Conservation (phyloP, 2,888 invertebrate genomes). For the Iselma pallidipennis region DNA sequence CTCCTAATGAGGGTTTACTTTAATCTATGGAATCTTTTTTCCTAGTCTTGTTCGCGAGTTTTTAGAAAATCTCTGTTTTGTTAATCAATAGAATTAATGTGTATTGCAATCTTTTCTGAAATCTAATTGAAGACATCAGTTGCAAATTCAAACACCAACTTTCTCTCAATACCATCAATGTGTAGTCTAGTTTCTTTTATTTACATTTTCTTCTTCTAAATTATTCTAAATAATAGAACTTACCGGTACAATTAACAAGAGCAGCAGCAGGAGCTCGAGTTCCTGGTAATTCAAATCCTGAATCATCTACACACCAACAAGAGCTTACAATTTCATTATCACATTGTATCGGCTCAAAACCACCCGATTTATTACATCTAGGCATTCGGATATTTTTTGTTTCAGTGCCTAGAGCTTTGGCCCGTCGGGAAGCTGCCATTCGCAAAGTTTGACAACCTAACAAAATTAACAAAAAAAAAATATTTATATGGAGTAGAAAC, state of each 20-base stretch:
- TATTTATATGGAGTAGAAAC: too few relatives aligned
- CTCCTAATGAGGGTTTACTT: background rate
- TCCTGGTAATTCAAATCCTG: conserved; percentile 78
- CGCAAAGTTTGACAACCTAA: conserved; percentile 74
- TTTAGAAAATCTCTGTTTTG: too few relatives aligned
- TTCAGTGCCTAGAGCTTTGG: conserved; percentile 62
- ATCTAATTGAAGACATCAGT: too few relatives aligned
- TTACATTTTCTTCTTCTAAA: too few relatives aligned
- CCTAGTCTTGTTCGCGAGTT: too few relatives aligned
- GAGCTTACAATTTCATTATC: conserved; percentile 70
- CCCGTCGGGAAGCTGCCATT: conserved; percentile 64
- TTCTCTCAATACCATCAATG: background rate
- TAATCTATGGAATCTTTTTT: too few relatives aligned
- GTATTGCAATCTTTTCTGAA: too few relatives aligned
- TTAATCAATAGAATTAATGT: too few relatives aligned
- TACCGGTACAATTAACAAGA: conserved; percentile 71
- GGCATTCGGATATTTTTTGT: conserved; percentile 64
- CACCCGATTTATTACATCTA: conserved; percentile 70
- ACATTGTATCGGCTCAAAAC: conserved; percentile 80
- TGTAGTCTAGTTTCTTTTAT: too few relatives aligned
- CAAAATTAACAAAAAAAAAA: too few relatives aligned
- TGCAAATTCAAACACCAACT: background rate
- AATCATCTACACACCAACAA: conserved; percentile 84
- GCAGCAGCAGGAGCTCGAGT: conserved; percentile 69
- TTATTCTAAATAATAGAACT: conserved; percentile 23